Base-by-base conservation (phyloP, 1,140 invertebrate species). In the Drosophila watanabei region DNA sequence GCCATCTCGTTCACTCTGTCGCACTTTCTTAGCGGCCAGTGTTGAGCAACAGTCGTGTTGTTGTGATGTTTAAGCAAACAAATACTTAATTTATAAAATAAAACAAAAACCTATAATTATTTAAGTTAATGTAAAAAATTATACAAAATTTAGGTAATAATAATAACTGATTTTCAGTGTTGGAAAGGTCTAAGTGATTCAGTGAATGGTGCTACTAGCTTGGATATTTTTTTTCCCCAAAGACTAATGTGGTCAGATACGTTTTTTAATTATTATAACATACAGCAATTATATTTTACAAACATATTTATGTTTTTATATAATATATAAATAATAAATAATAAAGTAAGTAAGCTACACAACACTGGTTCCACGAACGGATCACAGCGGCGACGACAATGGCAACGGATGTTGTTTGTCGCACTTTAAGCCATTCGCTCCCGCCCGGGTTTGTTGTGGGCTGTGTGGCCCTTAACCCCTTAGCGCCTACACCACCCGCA, bases 341-440 rank as follows among this genome's bases (percentile, higher is more conserved):
- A 48, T 28, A 48, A 13, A 4, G 1, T 16, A n/a, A 24, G 4
- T n/a, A 39, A 32, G 5, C 4, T 46, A 28, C 39, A 48, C 63
- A 71, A 24, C 68, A 45, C 41, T 32, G 51, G 5, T 33, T 14
- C 11, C 13, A 9, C 20, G 18, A 13, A 10, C 14, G 33, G 51
- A 59, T 75, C 28, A 11, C 24, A 48, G 54, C 20, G 58, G 39
- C 57, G 59, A 65, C 61, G 59, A 69, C 82, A 85, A 76, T 79
- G 64, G 64, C 30, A 56, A 63, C 73, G 78, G 68, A 80, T 77
- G 68, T 73, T 86, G 82, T 82, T 85, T 80, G 79, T 77, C 63
- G 66, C 77, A 70, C 71, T 75, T 82, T 70, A 86, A 86, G 83
- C 83, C 64, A 51, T 82, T 54, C 52, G 52, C 39, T 24, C 20